Evolutionary conservation across 2,113 vertebrate species (phyloP).

Genomic region (Colius striatus): DNA sequence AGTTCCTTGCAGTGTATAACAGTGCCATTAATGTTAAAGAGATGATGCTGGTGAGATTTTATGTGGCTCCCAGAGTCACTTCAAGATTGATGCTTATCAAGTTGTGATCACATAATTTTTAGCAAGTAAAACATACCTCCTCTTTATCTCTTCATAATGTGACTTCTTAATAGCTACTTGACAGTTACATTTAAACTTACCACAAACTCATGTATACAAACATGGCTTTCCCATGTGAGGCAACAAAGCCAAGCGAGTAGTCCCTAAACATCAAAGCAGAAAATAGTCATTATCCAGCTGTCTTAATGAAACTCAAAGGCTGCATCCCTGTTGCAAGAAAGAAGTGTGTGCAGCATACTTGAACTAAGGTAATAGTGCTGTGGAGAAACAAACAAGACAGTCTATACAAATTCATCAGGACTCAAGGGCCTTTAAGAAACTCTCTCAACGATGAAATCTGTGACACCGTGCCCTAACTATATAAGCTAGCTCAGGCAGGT

Average conservation of each 20-base stretch:
- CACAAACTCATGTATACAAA: neutral
- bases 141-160: neutral
- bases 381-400: neutral
- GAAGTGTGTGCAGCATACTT: neutral
- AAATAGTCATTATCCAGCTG: neutral
- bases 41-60: neutral
- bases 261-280: neutral
- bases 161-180: neutral
- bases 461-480: rapidly evolving
- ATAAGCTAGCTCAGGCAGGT: neutral
- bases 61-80: neutral
- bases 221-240: neutral
- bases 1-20: neutral
- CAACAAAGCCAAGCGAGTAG: neutral
- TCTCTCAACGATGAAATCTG: neutral
- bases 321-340: neutral
- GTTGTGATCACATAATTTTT: neutral
- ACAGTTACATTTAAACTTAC: neutral
- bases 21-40: neutral
- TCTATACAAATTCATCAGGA: neutral
- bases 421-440: neutral
- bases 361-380: neutral
- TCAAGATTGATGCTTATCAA: neutral
- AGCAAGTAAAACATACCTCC: neutral
- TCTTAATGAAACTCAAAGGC: neutral